Evolutionary conservation across 2,797 vertebrate species (phyloP), one percentile per base, ranked within the genome.

Genomic region (Propithecus deckenii): DNA sequence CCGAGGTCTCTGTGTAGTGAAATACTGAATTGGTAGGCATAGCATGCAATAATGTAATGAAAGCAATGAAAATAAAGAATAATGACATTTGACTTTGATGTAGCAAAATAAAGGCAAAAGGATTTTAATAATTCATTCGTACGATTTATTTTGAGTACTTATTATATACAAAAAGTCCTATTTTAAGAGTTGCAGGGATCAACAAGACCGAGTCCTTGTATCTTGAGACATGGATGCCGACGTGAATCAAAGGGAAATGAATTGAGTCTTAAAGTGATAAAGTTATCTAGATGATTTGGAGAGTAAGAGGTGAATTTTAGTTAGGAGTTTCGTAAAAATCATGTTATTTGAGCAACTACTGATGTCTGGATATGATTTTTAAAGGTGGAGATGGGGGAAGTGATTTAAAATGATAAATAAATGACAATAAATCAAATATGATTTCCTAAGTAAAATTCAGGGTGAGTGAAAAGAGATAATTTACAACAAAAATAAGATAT

Each of bases 101-200:
- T 48, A 76, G 50, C 12, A 95, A 95, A 95, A 92, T 80, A 63
- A 89, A 96, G 18, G 10, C 61, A 95, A 92, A 10, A 61, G 22
- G 67, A 2, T 59, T 76, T 95, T 75, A 86, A 65, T 72, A 93
- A 84, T 72, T 32, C n/a, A 74, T 13, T 89, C 41, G 72, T 78
- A 15, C 6, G 59, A 22, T 83, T 90, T 76, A 89, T 61, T 94
- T 85, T 35, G 41, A 52, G 5, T 74, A 67, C 6, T 46, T 78
- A 38, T 89, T 80, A 8, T 69, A 22, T 22, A 50, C 5, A 72
- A 88, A 71, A 78, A 75, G 25, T 78, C 7, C 18, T 81, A 35
- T 52, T 57, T 94, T 97, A 93, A 91, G 25, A 72, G 17, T 67
- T 88, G 10, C 7, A 41, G 32, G 18, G 14, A 9, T 90, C 25